phyloP scores from a whole-genome alignment of 2,113 vertebrate genomes.

The Piliocolobus tephrosceles region DNA sequence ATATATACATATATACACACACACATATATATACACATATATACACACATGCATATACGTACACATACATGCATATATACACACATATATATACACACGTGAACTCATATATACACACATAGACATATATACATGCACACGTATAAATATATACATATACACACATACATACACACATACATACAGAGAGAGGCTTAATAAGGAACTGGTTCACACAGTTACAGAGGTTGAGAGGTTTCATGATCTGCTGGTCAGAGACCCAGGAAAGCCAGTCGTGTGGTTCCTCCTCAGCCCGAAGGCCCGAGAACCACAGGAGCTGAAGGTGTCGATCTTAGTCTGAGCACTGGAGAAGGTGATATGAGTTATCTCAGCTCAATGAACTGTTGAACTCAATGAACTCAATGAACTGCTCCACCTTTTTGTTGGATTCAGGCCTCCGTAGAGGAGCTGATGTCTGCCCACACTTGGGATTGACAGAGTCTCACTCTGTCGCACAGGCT shows the following conservation, averaged over 20 bases:
- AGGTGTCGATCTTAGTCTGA: neutral
- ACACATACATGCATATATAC: too few relatives aligned
- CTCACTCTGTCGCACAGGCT: too few relatives aligned
- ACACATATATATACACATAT: too few relatives aligned
- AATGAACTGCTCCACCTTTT: neutral
- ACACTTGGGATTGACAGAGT: neutral
- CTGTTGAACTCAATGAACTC: too few relatives aligned
- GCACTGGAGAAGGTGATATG: neutral
- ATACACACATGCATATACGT: too few relatives aligned
- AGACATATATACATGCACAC: too few relatives aligned
- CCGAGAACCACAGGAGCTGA: neutral
- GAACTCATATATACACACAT: too few relatives aligned
- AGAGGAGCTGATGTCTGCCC: neutral
- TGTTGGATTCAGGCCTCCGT: neutral
- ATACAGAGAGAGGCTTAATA: neutral
- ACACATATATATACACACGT: too few relatives aligned
- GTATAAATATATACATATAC: too few relatives aligned
- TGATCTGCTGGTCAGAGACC: too few relatives aligned
- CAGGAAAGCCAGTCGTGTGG: neutral
- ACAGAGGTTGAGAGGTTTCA: neutral
- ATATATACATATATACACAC: too few relatives aligned
- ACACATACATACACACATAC: too few relatives aligned
- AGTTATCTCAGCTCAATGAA: neutral
- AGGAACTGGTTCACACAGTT: neutral
- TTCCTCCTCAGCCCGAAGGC: neutral